phyloP scores from a whole-genome alignment of 2,113 vertebrate genomes.

The Peromyscus polionotus region DNA sequence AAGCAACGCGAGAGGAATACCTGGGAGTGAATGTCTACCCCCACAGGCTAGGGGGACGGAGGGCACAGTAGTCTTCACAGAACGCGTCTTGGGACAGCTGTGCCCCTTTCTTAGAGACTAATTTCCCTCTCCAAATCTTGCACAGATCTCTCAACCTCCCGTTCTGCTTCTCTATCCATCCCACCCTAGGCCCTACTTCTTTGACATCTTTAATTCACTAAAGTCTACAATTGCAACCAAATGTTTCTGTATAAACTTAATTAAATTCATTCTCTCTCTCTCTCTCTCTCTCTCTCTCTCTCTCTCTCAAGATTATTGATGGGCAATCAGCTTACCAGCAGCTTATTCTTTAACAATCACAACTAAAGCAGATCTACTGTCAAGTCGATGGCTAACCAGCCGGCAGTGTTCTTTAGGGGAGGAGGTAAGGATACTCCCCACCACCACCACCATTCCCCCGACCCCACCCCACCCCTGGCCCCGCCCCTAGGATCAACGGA shows the following conservation, averaged over 20 bases:
- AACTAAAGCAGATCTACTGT: neutral
- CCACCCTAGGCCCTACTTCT: neutral
- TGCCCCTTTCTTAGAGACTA: neutral
- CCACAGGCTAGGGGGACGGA: neutral
- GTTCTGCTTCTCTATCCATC: neutral
- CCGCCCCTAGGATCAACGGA: accelerated
- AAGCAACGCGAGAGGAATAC: neutral
- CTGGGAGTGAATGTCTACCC: neutral
- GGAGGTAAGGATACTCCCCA: neutral
- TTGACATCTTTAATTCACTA: slow-evolving; percentile 35
- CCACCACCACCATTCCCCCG: neutral
- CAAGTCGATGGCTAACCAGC: neutral
- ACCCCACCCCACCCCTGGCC: neutral
- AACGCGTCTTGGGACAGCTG: neutral
- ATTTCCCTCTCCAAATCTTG: neutral
- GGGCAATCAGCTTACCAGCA: slow-evolving; percentile 79
- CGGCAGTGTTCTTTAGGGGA: accelerated
- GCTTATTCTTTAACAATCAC: slow-evolving; percentile 67
- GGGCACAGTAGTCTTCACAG: too few species aligned
- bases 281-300: slow-evolving; percentile 67
- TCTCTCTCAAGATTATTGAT: slow-evolving; percentile 66
- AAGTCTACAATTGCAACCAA: slow-evolving; percentile 68
- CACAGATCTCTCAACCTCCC: neutral
- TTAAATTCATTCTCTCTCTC: slow-evolving; percentile 71
- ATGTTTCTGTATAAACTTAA: slow-evolving; percentile 82